Conservation (phyloP, 2,113 vertebrate species). For the Theropithecus gelada region DNA sequence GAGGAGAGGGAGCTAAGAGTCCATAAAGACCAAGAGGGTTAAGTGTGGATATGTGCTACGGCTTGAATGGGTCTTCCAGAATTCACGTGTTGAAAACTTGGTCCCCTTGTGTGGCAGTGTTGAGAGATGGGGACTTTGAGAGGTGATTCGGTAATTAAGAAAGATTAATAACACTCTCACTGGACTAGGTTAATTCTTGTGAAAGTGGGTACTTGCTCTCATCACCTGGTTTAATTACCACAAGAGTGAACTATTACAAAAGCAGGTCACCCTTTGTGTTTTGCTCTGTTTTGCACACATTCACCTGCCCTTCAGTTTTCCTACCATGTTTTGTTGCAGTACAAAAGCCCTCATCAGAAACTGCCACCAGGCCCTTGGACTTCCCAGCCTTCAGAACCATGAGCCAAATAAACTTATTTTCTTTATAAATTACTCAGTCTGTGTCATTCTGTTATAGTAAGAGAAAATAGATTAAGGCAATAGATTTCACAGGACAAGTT, state of each 20-base stretch:
- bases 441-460: neutral
- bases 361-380: neutral
- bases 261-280: neutral
- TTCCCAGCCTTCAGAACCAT: neutral
- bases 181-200: neutral
- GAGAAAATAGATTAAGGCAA: neutral
- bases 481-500: neutral
- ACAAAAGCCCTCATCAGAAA: neutral
- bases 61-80: neutral
- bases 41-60: neutral
- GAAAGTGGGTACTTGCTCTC: neutral
- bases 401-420: neutral
- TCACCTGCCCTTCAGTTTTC: neutral
- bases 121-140: neutral
- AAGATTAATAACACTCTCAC: neutral
- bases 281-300: neutral
- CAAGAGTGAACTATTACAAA: neutral
- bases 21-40: neutral
- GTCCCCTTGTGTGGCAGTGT: neutral
- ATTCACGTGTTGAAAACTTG: neutral
- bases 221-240: neutral
- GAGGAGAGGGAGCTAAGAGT: neutral
- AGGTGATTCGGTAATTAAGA: neutral
- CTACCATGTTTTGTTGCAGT: neutral
- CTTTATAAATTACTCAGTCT: neutral